phyloP scores from a whole-genome alignment of 1,140 invertebrate species.

The Orius insidiosus region DNA sequence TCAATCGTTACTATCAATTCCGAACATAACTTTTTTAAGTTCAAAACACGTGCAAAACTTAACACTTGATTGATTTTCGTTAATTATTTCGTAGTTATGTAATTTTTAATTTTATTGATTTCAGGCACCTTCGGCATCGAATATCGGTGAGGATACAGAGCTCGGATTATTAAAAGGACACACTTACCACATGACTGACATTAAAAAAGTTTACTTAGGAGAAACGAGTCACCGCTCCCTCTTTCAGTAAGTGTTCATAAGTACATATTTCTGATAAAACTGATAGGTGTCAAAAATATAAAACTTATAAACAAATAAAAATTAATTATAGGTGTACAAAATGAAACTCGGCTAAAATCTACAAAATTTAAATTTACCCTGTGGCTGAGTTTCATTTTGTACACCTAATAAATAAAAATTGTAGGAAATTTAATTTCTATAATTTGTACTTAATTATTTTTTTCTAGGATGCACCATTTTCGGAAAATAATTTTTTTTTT shows the following conservation, averaged over 20 bases:
- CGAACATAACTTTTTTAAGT: neutral
- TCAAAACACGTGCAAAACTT: too few relatives aligned
- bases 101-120: conserved; percentile 6
- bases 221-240: conserved; percentile 27
- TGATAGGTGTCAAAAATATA: neutral
- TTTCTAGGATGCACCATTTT: too few relatives aligned
- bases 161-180: conserved; percentile 39
- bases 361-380: too few relatives aligned
- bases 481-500: too few relatives aligned
- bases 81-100: neutral
- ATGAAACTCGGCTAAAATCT: too few relatives aligned
- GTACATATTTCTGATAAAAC: neutral
- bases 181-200: conserved; percentile 41
- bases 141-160: conserved; percentile 23
- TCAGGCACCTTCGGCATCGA: conserved; percentile 11
- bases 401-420: too few relatives aligned
- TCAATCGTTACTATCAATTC: neutral
- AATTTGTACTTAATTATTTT: too few relatives aligned
- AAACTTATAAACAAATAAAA: too few relatives aligned
- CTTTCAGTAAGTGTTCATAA: conserved; percentile 20
- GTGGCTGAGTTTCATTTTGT: too few relatives aligned
- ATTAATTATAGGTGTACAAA: too few relatives aligned
- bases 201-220: conserved; percentile 31
- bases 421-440: too few relatives aligned
- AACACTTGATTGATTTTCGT: neutral